Base-by-base conservation (phyloP, 2,888 invertebrate species). In the Aspidiotus rigidus region DNA sequence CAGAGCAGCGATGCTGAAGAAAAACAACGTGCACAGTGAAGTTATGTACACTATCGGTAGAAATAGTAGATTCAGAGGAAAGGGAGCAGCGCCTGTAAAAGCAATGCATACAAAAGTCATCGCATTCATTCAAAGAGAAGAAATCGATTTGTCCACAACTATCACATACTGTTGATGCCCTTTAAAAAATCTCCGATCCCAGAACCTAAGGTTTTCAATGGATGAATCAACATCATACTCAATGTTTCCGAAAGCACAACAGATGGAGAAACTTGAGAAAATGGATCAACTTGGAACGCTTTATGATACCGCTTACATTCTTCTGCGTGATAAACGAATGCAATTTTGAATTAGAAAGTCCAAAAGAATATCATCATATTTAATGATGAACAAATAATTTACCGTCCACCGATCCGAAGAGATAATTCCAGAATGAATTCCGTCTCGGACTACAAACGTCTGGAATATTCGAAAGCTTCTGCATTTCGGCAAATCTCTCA, bases 221-320 rank as follows among this genome's bases (percentile, higher is more conserved):
- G 66, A 49, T 66, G 59, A 1, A 53, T 44, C 8, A 66, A 59
- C 66, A 66, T 66, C 49, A 42, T 44, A 16, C 59, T 44, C 42
- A 66, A 42, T 10, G 66, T 66, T 42, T 66, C 57, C 7, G 66
- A 66, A 13, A 66, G 39, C 13, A 66, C 66, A 60, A 66, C 49
- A 0, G 66, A 44, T 28, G 66, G 66, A 13, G 41, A 9, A 28
- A 66, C 59, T 49, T 59, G 57, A 2, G 66, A 59, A 13, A 66
- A 56, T 9, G 66, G 66, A 66, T 66, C 57, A 16, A 66, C 15
- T 59, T 57, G 59, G 13, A 66, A 42, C 1, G 66, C 16, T 44
- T 28, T 66, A 13, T 66, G 60, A 39, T 57, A 66, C 42, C 44
- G 16, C n/a, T 16, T 3, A 49, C 66, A 66, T 28, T 66, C 59